Evolutionary conservation across 2,888 invertebrate species (phyloP), one percentile per base, ranked within the genome.

Genomic region (Macrosoma leucophasiata): DNA sequence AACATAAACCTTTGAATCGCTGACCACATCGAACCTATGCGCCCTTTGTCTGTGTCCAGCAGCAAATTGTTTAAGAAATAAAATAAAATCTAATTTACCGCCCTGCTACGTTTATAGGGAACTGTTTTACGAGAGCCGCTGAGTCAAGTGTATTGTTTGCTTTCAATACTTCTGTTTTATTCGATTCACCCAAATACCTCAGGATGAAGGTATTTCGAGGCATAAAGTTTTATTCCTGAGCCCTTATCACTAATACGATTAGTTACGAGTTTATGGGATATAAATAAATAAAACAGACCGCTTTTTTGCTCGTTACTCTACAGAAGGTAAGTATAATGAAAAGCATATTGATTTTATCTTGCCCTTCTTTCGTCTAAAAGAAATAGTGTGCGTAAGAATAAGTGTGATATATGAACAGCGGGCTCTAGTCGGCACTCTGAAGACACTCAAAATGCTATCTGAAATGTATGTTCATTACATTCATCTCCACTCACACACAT

Each of bases 41-140:
- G 74, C 72, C 76, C 73, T 81, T 79, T 81, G 79, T 81, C 72
- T 71, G 66, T 66, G 68, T 62, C 68, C 66, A 54, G 64, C 72
- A 78, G 64, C 81, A 79, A 77, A 81, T 78, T 81, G 77, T 82
- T 79, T 71, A 81, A 81, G 79, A 78, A 82, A 79, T 81, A 79
- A 79, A 79, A 78, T 77, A 75, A 77, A 81, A 78, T 81, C 76
- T 77, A 82, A 82, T 81, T 81, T 81, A 75, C 73, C 73, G 75
- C 70, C 62, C 70, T 75, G 59, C 66, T 77, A 74, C 78, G 68
- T 79, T 78, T 76, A 78, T 73, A 64, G 67, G 70, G 67, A 68
- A 73, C 65, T 60, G 63, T 69, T 76, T 76, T 76, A 76, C 68
- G 76, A 76, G 73, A 65, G 62, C 60, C 55, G 63, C 66, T 63